Evolutionary conservation across 2,797 vertebrate genomes (phyloP), one percentile per base, ranked within the genome.

Genomic region (Crocidura indochinensis): DNA sequence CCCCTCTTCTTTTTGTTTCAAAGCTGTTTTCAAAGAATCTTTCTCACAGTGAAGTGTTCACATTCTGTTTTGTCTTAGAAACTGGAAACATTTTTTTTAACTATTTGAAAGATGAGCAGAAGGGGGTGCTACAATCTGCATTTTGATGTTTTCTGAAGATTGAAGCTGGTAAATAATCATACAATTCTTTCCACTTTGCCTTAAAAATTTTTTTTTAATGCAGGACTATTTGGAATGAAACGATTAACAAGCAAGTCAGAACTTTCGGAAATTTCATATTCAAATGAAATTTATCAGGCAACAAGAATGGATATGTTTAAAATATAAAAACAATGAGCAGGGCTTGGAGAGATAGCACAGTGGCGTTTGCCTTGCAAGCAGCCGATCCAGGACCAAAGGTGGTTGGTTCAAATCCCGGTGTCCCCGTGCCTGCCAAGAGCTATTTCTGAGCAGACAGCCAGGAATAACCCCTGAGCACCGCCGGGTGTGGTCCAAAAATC

Each of bases 301-400:
- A 19, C 8, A 64, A 86, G 73, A 86, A 60, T 4, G 24, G 53
- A 74, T 90, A 86, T 15, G 14, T 83, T 83, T 47, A 64, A 86
- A 79, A 8, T 62, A 84, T 24, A 93, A 88, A 91, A 31, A 89
- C 6, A 91, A 90, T 24, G 72, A 82, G n/a, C n/a, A n/a, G n/a
- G n/a, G n/a, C n/a, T n/a, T n/a, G n/a, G n/a, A n/a, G n/a, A n/a
- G n/a, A n/a, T n/a, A n/a, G n/a, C n/a, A n/a, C n/a, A n/a, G n/a
- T n/a, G n/a, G n/a, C n/a, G n/a, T n/a, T n/a, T n/a, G n/a, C n/a
- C n/a, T n/a, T n/a, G n/a, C n/a, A n/a, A n/a, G n/a, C n/a, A n/a
- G n/a, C n/a, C n/a, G n/a, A n/a, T n/a, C n/a, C n/a, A n/a, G n/a
- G n/a, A n/a, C n/a, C n/a, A n/a, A n/a, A n/a, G n/a, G n/a, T n/a